Evolutionary conservation across 2,888 invertebrate species (phyloP).

Genomic region (Drosophila planitibia): DNA sequence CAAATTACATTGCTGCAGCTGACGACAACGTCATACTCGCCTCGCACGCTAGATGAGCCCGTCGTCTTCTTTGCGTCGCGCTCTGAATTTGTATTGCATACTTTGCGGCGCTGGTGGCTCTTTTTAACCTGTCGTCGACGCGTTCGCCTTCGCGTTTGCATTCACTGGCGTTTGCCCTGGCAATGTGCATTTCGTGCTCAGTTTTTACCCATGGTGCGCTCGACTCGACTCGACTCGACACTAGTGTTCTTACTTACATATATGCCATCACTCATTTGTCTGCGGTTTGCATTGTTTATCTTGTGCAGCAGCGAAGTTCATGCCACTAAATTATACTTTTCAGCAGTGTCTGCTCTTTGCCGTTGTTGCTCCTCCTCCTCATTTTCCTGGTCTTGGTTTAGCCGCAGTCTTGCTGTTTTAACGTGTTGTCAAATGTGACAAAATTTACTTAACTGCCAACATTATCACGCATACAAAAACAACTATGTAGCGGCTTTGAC

Average conservation of each 20-base stretch:
- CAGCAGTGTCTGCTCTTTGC: slow-evolving; percentile 31
- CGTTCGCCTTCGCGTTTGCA: slow-evolving; percentile 7
- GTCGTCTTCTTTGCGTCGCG: slow-evolving; percentile 28
- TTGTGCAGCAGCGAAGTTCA: slow-evolving; percentile 49
- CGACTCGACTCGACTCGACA: neutral
- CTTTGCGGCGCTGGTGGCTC: slow-evolving; percentile 58
- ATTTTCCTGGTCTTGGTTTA: slow-evolving; percentile 10
- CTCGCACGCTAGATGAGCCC: slow-evolving; percentile 51
- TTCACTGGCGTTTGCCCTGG: neutral
- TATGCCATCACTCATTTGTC: slow-evolving; percentile 77
- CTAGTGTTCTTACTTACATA: slow-evolving; percentile 17
- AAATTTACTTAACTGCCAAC: slow-evolving; percentile 81
- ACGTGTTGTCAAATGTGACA: slow-evolving; percentile 82
- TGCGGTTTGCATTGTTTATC: slow-evolving; percentile 68
- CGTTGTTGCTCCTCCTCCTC: neutral
- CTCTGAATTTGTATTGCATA: slow-evolving; percentile 72
- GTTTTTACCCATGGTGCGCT: neutral
- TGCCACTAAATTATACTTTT: slow-evolving; percentile 43
- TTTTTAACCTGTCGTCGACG: slow-evolving; percentile 70
- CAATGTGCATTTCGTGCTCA: slow-evolving; percentile 40
- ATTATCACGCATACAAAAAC: slow-evolving; percentile 68
- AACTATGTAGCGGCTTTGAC: slow-evolving; percentile 47
- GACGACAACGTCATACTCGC: slow-evolving; percentile 53
- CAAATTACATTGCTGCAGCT: slow-evolving; percentile 75
- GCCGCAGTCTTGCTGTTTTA: slow-evolving; percentile 57